Base-by-base conservation (phyloP, 2,797 vertebrate genomes). In the Carapus acus region DNA sequence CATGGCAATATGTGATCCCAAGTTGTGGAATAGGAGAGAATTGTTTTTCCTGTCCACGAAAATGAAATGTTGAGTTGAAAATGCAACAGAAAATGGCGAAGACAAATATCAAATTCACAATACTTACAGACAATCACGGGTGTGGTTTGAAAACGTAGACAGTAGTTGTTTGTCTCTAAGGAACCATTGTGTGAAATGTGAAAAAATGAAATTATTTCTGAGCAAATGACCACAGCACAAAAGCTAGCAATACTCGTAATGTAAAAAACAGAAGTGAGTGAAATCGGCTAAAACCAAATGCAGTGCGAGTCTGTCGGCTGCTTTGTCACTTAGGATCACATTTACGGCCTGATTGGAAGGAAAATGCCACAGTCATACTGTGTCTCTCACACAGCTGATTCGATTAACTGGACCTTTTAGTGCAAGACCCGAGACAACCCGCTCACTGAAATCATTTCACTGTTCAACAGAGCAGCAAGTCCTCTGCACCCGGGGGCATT, bases 391-490 rank as follows among this genome's bases (percentile, higher is more conserved):
- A 57, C 59, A 62, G 55, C 52, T 61, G 69, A 80, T 74, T 55
- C 55, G 49, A 79, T 85, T 80, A 81, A 79, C 74, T 68, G 75
- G 70, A 74, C 68, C 65, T 69, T 76, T 78, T 70, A 76, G 69
- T 46, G 58, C 54, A 60, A 57, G 46, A 50, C 61, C 74, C 54
- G 36, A 52, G 46, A 49, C 70, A 73, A 56, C 55, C 55, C 53
- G 58, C 71, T 75, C 73, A 64, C 69, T 20, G 8, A 64, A 77
- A 77, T 83, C 81, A 87, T 88, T 86, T 88, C 82, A 85, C 83
- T 82, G 86, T 82, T 82, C 85, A 87, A 46, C 84, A 85, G 85
- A 86, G 85, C 86, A 86, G 81, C 56, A 76, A 75, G 65, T 64
- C 66, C 77, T 65, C 71, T 71, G 59, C n/a, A 66, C 73, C 62